Evolutionary conservation across 2,797 vertebrate species (phyloP).

Genomic region (Periparus ater): DNA sequence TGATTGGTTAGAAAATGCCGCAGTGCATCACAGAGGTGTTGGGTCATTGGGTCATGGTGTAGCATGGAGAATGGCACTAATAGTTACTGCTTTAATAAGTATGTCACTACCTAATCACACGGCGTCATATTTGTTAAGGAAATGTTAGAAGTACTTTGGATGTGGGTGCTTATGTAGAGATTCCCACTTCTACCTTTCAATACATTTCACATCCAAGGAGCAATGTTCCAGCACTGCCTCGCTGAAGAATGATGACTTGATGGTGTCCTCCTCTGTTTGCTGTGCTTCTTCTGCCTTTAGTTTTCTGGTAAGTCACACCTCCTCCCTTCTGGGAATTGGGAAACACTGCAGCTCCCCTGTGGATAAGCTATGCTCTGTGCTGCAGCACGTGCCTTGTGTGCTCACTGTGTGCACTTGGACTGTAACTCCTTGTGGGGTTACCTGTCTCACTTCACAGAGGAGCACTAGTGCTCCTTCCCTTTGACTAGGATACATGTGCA

Average conservation of each 20-base stretch:
- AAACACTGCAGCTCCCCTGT: neutral
- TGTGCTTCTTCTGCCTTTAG: neutral
- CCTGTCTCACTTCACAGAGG: neutral
- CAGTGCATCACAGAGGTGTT: too few species aligned
- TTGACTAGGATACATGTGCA: rapidly evolving
- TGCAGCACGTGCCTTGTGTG: rapidly evolving
- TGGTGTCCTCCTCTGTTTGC: neutral
- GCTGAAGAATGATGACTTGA: neutral
- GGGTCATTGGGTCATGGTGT: too few species aligned
- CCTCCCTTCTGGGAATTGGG: neutral
- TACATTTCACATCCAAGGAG: neutral
- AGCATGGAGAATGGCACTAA: neutral
- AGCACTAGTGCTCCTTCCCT: neutral
- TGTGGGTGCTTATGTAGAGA: neutral
- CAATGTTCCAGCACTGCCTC: neutral
- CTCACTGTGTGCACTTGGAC: neutral
- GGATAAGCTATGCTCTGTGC: neutral
- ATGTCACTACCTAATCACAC: neutral
- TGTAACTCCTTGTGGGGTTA: neutral
- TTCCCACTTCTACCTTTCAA: neutral
- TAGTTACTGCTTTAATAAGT: slow-evolving; percentile 5
- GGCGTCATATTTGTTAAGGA: neutral
- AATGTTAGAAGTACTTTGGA: neutral
- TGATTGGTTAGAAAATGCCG: too few species aligned
- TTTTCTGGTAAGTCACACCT: neutral